Evolutionary conservation across 2,113 vertebrate species (phyloP).

Genomic region (Rhinolophus sinicus): DNA sequence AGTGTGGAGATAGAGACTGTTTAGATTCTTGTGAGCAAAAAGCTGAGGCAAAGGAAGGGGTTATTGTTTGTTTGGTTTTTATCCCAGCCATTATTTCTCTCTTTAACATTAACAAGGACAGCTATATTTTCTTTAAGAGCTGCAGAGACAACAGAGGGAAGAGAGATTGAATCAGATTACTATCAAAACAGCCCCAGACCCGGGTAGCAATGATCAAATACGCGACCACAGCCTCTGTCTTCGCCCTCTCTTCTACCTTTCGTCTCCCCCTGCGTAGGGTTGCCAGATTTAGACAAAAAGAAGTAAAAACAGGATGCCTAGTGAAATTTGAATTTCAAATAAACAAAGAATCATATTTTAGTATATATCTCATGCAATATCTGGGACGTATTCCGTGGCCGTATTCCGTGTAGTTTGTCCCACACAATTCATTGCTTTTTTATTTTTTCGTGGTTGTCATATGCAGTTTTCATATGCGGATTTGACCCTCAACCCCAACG

Average conservation of each 20-base stretch:
- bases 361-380: neutral
- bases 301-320: neutral
- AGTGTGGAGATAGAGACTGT: neutral
- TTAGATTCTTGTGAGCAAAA: constrained; percentile 3
- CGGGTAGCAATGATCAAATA: no score
- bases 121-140: neutral
- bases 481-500: neutral
- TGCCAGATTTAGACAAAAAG: neutral
- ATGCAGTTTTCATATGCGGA: neutral
- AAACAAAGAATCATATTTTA: neutral
- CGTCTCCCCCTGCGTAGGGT: neutral
- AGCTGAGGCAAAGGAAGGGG: neutral
- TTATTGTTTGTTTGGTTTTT: neutral
- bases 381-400: neutral
- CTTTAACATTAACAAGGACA: neutral
- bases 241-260: neutral
- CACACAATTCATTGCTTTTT: neutral
- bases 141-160: neutral
- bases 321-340: neutral
- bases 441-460: neutral
- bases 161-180: neutral
- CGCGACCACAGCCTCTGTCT: neutral
- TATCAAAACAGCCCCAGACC: fast-evolving
- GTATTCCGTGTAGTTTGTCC: neutral
- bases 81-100: neutral